These are phyloP conservation scores for Leptocoma aspasia DNA, from an alignment of 2,113 vertebrate genomes.

Conservation along the genomic window DNA sequence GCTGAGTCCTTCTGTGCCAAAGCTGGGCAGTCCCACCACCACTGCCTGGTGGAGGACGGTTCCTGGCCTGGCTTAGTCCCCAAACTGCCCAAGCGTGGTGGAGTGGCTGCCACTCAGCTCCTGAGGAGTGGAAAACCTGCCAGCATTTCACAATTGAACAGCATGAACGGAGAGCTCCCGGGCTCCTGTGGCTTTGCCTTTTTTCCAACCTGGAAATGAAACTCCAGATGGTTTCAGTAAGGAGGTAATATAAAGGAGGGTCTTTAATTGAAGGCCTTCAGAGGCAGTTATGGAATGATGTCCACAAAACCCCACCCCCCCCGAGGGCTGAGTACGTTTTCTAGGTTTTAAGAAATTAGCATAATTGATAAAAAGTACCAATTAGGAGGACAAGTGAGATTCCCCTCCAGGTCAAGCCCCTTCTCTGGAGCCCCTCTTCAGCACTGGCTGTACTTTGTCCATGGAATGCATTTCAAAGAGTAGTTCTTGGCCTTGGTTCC, in stretches of 20 bases:
- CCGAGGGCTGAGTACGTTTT: too few species aligned
- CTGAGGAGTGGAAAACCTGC: not conserved
- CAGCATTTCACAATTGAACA: not conserved
- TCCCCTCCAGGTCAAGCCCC: not conserved
- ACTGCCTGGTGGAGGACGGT: fast-evolving
- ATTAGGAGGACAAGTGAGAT: not conserved
- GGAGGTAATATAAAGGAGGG: not conserved
- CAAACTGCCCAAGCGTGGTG: not conserved
- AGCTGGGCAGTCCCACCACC: not conserved
- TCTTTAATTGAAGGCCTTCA: too few species aligned
- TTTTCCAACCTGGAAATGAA: not conserved
- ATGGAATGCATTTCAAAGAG: not conserved
- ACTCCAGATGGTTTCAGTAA: not conserved
- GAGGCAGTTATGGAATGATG: too few species aligned
- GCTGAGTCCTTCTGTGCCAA: not conserved
- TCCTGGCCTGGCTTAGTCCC: not conserved
- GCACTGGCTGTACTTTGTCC: not conserved
- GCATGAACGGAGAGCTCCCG: fast-evolving
- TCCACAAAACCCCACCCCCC: not conserved
- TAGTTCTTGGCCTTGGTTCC: not conserved
- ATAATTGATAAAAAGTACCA: not conserved
- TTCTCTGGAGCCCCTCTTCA: not conserved
- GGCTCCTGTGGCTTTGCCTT: not conserved
- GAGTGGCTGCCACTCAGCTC: not conserved
- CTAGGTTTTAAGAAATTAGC: not conserved